These are phyloP conservation scores for Loxodonta africana DNA, from an alignment of 2,113 vertebrate genomes.

Conservation along the genomic window DNA sequence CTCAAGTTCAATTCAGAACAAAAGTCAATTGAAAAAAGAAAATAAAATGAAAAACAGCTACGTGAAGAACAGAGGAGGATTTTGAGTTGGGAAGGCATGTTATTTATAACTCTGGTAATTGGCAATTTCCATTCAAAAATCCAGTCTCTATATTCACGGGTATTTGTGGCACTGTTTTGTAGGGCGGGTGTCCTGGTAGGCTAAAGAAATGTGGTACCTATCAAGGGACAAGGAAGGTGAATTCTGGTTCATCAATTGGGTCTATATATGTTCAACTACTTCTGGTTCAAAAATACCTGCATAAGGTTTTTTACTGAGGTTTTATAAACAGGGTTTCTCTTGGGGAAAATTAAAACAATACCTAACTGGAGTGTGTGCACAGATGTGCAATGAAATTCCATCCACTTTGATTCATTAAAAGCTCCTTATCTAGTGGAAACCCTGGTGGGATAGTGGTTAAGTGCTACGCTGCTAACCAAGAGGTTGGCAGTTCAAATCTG, in stretches of 20 bases:
- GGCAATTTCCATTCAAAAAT: background rate
- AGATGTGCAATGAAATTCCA: background rate
- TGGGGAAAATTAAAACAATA: conserved; percentile 1
- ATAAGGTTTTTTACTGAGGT: background rate
- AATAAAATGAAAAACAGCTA: conserved; percentile 10
- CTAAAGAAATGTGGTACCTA: background rate
- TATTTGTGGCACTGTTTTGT: background rate
- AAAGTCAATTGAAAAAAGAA: conserved; percentile 69
- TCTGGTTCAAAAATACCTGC: background rate
- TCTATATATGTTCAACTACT: background rate
- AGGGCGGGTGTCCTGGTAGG: background rate
- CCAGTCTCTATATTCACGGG: background rate
- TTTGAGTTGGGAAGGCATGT: background rate
- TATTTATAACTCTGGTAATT: background rate
- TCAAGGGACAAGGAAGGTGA: background rate
- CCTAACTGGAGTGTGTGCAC: background rate
- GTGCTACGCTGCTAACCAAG: no score
- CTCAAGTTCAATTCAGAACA: conserved; percentile 69
- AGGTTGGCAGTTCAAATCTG: no score
- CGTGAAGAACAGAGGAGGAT: background rate
- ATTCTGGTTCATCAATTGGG: background rate
- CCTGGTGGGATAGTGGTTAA: no score
- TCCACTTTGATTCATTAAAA: background rate
- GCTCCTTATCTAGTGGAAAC: no score
- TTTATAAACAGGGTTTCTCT: background rate